Base-by-base conservation (phyloP, 2,113 vertebrate genomes). In the Glaucidium brasilianum region DNA sequence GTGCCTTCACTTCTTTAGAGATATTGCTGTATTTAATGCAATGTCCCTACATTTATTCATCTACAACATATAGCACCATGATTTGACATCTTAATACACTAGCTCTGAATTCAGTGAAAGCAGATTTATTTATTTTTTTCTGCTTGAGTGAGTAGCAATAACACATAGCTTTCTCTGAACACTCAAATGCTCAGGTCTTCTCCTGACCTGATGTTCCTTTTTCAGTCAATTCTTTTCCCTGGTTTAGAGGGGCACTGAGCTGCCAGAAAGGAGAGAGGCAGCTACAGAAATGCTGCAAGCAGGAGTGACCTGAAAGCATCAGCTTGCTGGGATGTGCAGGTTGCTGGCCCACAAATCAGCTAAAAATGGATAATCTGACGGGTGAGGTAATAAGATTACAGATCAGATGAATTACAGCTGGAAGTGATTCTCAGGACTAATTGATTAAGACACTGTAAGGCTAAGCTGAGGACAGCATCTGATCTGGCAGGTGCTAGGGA, bases 401-500 rank as follows among this genome's bases (percentile, higher is more conserved):
- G 87, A 76, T 93, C 85, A 95, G 63, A 82, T 49, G 82, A 85
- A 88, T 67, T 92, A 78, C 63, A 89, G 85, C 29, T 72, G 84
- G 66, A 89, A 96, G 64, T 34, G 26, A 49, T 89, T 74, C 34
- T 32, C 72, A 62, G 89, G 32, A 83, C 87, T 95, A 92, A 96
- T 23, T 1, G 34, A 63, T 37, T 82, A 59, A 35, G 83, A 39
- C 88, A 91, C 43, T 1, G 11, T 1, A 73, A 49, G 67, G 26
- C 50, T 60, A 27, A 92, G 20, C 15, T n/a, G 62, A 94, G 79
- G 43, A 64, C 23, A 74, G 14, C 29, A 27, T 26, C 39, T 37
- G 30, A 67, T 21, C 30, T 34, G 22, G 20, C 1, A 0, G 35
- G 41, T 62, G 52, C 63, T 50, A 15, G 0, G 3, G 37, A 50